Conservation (phyloP, 2,113 vertebrate species). For the Cricetomys ansorgei region DNA sequence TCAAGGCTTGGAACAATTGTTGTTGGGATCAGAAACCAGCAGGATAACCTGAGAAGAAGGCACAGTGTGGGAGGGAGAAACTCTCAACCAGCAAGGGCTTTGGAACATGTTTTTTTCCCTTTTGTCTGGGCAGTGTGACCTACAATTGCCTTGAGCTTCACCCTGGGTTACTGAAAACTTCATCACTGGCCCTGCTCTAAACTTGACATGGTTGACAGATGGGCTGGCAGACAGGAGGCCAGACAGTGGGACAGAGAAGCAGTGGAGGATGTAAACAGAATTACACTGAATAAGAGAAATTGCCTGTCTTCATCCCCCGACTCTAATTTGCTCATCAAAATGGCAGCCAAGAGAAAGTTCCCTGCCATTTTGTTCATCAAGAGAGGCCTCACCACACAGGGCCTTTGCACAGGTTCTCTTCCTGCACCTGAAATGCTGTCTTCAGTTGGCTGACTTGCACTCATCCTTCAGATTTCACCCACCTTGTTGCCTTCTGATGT, state of each 20-base stretch:
- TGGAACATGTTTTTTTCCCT: background rate
- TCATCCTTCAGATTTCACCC: background rate
- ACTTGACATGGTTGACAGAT: background rate
- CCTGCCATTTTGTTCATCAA: background rate
- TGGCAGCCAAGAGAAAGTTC: background rate
- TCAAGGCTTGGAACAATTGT: constrained; percentile 2
- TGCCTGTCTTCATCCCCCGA: background rate
- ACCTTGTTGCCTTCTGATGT: background rate
- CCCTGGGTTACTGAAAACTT: background rate
- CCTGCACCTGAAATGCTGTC: background rate
- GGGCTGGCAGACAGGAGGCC: background rate
- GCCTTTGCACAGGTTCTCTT: background rate
- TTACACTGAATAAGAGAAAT: background rate
- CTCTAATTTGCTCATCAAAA: background rate
- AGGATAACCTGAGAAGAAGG: background rate
- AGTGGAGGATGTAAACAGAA: background rate
- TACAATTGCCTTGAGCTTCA: background rate
- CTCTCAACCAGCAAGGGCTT: background rate
- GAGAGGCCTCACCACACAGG: background rate
- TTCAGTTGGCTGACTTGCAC: background rate
- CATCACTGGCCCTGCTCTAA: background rate
- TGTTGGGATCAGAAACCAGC: constrained; percentile 9
- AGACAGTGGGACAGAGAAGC: background rate
- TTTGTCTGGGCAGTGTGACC: background rate
- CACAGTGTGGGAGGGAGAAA: background rate